Conservation (phyloP, 2,113 vertebrate species). For the Atractosteus spatula region DNA sequence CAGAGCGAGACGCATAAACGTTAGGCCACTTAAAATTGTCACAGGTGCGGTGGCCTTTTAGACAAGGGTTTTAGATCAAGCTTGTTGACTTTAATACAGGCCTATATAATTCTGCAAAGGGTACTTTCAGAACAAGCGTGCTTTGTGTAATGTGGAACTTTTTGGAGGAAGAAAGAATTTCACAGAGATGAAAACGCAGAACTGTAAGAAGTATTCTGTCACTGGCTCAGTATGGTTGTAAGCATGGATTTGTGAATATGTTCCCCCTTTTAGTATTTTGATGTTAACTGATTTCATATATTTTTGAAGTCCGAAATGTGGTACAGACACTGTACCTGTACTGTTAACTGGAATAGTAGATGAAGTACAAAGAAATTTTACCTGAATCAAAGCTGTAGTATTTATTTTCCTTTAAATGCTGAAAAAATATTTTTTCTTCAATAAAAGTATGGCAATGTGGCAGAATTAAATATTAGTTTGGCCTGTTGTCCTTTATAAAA, state of each 20-base stretch:
- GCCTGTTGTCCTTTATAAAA: slow-evolving; percentile 52
- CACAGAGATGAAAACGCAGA: slow-evolving; percentile 5
- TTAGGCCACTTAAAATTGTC: too few relatives aligned
- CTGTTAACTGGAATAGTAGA: slow-evolving; percentile 70
- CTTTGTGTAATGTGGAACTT: slow-evolving; percentile 22
- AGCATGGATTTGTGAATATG: slow-evolving; percentile 45
- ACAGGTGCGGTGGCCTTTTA: slow-evolving; percentile 25
- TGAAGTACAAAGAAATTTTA: slow-evolving; percentile 55
- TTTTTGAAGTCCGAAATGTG: slow-evolving; percentile 5
- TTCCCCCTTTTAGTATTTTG: slow-evolving; percentile 41
- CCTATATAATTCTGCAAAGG: slow-evolving; percentile 34
- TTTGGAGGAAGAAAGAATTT: neutral
- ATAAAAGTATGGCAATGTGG: slow-evolving; percentile 68
- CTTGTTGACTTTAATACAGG: slow-evolving; percentile 35
- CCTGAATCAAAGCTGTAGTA: slow-evolving; percentile 64
- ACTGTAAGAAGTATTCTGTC: neutral
- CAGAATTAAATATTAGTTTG: slow-evolving; percentile 55
- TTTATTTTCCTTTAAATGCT: slow-evolving; percentile 73
- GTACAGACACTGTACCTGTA: slow-evolving; percentile 15
- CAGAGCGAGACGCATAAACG: neutral
- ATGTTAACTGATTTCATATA: slow-evolving; percentile 15
- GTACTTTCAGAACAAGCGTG: slow-evolving; percentile 50
- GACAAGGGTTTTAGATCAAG: slow-evolving; percentile 27
- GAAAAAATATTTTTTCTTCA: slow-evolving; percentile 70
- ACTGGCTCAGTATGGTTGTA: slow-evolving; percentile 32